Evolutionary conservation across 2,113 vertebrate species (phyloP).

Genomic region (Kryptolebias marmoratus): DNA sequence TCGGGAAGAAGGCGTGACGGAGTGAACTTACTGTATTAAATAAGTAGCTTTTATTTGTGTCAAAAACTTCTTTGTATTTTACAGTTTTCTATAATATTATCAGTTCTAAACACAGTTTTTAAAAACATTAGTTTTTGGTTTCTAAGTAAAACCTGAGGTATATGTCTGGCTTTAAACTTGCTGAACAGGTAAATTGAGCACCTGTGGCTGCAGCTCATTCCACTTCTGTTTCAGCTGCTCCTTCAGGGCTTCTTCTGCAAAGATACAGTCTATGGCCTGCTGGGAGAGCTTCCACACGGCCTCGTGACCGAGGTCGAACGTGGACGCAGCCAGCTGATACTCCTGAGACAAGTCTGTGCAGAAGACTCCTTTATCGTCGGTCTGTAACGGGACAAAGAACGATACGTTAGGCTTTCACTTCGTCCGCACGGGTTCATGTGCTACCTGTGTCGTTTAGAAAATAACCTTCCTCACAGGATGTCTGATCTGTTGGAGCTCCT

Average conservation of each 20-base stretch:
- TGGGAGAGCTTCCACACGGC: slow-evolving; percentile 90
- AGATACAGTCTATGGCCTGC: slow-evolving; percentile 88
- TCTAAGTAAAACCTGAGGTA: slow-evolving; percentile 49
- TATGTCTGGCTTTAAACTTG: slow-evolving; percentile 2
- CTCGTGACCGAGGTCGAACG: slow-evolving; percentile 85
- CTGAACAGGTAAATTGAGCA: slow-evolving; percentile 52
- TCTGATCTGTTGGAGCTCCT: too few species aligned
- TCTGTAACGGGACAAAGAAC: slow-evolving; percentile 77
- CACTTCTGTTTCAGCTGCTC: slow-evolving; percentile 86
- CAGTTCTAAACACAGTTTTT: slow-evolving; percentile 27
- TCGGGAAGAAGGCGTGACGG: slow-evolving; percentile 64
- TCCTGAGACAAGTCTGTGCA: slow-evolving; percentile 91
- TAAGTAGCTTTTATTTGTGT: slow-evolving; percentile 31
- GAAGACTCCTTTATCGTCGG: slow-evolving; percentile 97
- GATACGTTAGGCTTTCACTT: too few species aligned
- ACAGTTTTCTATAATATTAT: slow-evolving; percentile 2
- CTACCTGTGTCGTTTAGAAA: too few species aligned
- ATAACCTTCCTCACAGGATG: too few species aligned
- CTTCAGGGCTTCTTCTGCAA: slow-evolving; percentile 85
- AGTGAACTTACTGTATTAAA: slow-evolving; percentile 22
- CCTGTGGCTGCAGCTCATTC: slow-evolving; percentile 78
- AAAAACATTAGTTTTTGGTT: neutral
- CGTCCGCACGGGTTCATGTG: too few species aligned
- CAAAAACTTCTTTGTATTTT: neutral
- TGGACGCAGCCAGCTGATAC: slow-evolving; percentile 90